Percentiles rank a stretch among this genome's conserved stretches.
phyloP scores from a whole-genome alignment of 2,888 invertebrate genomes.

The Polydrusus tereticollis region DNA sequence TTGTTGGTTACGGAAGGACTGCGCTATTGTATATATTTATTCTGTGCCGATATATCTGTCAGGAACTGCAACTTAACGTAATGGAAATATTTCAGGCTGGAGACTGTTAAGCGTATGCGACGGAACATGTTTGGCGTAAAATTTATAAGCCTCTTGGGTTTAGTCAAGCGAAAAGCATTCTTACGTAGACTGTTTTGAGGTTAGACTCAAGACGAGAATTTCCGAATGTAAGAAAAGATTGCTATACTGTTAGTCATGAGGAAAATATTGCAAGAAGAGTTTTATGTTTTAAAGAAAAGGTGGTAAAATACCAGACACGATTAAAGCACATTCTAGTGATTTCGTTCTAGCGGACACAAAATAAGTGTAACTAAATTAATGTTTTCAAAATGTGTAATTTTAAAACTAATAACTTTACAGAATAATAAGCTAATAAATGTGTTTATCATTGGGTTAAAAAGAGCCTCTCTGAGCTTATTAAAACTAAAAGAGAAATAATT shows the following conservation, averaged over 20 bases:
- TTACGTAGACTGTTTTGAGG: neutral
- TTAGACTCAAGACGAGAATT: too few species aligned
- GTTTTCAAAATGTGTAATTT: too few species aligned
- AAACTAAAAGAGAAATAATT: too few species aligned
- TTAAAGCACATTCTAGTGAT: too few species aligned
- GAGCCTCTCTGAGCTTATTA: too few species aligned
- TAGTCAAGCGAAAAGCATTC: neutral
- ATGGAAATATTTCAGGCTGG: neutral
- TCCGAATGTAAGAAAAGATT: neutral
- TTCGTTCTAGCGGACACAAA: too few species aligned
- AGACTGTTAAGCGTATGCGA: neutral
- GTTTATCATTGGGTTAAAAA: too few species aligned
- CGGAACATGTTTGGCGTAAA: constrained; percentile 9
- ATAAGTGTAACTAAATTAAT: too few species aligned
- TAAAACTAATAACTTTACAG: too few species aligned
- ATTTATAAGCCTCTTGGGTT: constrained; percentile 8
- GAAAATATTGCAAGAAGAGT: neutral
- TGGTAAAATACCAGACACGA: too few species aligned
- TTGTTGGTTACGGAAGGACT: neutral
- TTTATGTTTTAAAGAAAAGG: too few species aligned
- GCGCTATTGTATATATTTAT: neutral
- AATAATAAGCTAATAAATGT: too few species aligned
- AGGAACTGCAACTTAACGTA: neutral
- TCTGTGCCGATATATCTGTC: neutral
- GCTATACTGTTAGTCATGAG: neutral